Conservation (phyloP, 2,113 vertebrate genomes). For the Dasyornis broadbenti region DNA sequence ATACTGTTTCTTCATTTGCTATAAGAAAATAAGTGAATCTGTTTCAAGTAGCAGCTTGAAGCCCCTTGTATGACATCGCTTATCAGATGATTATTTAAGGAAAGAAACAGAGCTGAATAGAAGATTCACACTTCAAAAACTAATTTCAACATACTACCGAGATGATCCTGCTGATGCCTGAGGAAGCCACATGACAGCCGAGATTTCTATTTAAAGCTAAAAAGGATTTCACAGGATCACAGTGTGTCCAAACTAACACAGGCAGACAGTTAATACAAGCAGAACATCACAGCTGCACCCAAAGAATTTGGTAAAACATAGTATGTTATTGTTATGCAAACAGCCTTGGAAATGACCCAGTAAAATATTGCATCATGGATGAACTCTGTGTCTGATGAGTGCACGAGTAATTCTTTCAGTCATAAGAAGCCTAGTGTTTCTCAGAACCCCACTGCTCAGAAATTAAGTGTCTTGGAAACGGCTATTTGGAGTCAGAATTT, state of each 20-base stretch:
- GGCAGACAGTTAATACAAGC: background rate
- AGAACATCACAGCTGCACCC: background rate
- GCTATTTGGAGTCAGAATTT: background rate
- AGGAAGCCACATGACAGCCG: background rate
- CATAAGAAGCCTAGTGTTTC: background rate
- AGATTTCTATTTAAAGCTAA: background rate
- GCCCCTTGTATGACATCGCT: background rate
- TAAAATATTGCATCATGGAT: conserved; percentile 24
- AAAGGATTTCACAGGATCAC: conserved; percentile 25
- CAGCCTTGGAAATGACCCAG: conserved; percentile 17
- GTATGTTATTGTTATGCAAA: conserved; percentile 4
- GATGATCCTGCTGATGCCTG: background rate
- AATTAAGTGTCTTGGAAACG: background rate
- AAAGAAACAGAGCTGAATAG: background rate
- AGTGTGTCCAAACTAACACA: background rate
- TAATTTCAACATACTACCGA: background rate
- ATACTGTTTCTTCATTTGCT: background rate
- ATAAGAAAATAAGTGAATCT: background rate
- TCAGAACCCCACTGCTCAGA: background rate
- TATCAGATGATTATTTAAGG: background rate
- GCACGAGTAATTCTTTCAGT: background rate
- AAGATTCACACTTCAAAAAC: background rate
- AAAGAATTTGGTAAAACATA: background rate
- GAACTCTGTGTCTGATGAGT: conserved; percentile 35
- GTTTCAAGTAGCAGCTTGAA: conserved; percentile 17